phyloP scores from a whole-genome alignment of 2,888 invertebrate genomes.

The Camptogramma bilineatum region DNA sequence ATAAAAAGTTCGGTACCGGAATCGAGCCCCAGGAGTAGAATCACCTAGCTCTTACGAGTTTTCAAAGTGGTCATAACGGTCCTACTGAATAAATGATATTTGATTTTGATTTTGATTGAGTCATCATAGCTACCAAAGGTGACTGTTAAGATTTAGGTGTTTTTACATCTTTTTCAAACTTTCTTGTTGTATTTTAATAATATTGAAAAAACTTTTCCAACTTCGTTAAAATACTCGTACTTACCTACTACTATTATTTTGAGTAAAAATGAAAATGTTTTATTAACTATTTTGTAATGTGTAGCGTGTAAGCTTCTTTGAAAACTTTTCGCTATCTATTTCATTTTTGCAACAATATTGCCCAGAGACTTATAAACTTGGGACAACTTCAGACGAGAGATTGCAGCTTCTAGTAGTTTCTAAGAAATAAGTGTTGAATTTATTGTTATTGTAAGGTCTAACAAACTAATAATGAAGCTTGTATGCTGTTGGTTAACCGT shows the following conservation, averaged over 20 bases:
- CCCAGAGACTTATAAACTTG: constrained; percentile 49
- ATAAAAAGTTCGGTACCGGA: too few relatives aligned
- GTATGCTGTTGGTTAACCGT: background rate
- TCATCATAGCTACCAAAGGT: background rate
- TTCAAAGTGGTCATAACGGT: too few relatives aligned
- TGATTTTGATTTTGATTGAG: too few relatives aligned
- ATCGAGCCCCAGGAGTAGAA: too few relatives aligned
- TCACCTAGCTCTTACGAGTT: too few relatives aligned
- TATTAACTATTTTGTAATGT: constrained; percentile 14
- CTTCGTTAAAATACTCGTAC: too few relatives aligned
- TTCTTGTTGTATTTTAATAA: too few relatives aligned
- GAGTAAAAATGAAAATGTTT: background rate
- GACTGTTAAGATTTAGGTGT: too few relatives aligned
- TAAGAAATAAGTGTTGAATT: constrained; percentile 14
- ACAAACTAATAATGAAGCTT: background rate
- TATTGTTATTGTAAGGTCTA: background rate
- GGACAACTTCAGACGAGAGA: constrained; percentile 50
- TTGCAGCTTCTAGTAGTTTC: constrained; percentile 43
- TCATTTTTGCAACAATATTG: constrained; percentile 38
- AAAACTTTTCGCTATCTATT: constrained; percentile 35
- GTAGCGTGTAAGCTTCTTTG: constrained; percentile 27
- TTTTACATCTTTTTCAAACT: too few relatives aligned
- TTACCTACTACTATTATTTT: too few relatives aligned
- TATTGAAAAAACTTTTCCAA: too few relatives aligned
- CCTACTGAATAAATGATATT: too few relatives aligned